Percentiles rank a stretch among this genome's conserved stretches.
Evolutionary conservation across 2,888 invertebrate species (phyloP).

Genomic region (Drepanosiphum platanoidis): DNA sequence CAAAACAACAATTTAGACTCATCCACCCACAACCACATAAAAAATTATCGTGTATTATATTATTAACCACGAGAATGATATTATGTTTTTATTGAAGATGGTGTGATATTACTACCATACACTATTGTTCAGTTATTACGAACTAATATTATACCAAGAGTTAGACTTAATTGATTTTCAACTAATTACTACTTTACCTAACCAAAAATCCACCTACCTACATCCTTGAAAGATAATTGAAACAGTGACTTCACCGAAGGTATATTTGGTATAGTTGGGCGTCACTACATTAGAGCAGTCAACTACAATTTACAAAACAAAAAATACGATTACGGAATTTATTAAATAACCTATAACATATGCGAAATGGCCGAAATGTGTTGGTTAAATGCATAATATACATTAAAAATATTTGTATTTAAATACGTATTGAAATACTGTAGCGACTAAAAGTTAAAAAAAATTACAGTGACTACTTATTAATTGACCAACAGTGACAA

Average conservation of each 20-base stretch:
- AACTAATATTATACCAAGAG: neutral
- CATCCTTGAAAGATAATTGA: constrained; percentile 37
- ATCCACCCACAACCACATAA: neutral
- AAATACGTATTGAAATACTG: neutral
- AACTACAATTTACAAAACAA: neutral
- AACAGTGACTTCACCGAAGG: neutral
- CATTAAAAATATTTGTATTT: neutral
- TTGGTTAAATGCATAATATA: too few species aligned
- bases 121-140: constrained; percentile 3
- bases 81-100: neutral
- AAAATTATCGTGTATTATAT: constrained; percentile 9
- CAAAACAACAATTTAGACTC: constrained; percentile 21
- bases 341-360: neutral
- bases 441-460: neutral
- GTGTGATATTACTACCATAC: neutral
- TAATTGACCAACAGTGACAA: neutral
- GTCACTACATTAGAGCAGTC: neutral
- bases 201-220: constrained; percentile 28
- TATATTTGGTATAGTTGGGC: neutral
- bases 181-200: constrained; percentile 27
- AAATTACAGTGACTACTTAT: neutral
- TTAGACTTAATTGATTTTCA: constrained; percentile 30
- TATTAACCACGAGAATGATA: constrained; percentile 19
- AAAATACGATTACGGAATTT: neutral
- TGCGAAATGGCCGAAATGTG: too few species aligned